Conservation (phyloP, 2,797 vertebrate species). For the Oreochromis grahami region DNA sequence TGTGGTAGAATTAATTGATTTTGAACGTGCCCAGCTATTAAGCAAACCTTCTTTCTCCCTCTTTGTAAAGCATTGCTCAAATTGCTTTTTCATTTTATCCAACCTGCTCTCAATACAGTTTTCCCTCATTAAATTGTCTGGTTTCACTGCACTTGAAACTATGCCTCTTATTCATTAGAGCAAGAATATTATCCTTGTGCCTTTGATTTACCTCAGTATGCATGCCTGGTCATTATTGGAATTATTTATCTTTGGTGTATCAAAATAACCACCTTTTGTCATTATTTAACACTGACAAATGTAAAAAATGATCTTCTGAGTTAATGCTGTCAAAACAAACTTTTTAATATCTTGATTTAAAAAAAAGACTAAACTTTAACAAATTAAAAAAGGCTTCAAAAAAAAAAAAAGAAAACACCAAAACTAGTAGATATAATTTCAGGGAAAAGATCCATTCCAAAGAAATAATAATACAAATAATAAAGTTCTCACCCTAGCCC, state of each 20-base stretch:
- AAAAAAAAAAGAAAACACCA: neutral
- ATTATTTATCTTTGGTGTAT: neutral
- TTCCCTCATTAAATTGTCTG: neutral
- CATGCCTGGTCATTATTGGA: neutral
- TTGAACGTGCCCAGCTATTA: neutral
- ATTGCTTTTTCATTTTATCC: neutral
- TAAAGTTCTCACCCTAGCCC: slow-evolving; percentile 54
- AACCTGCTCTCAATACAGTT: neutral
- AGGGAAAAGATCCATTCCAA: neutral
- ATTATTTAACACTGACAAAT: neutral
- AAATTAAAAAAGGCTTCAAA: neutral
- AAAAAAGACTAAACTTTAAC: neutral
- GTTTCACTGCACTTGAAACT: neutral
- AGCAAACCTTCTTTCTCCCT: neutral
- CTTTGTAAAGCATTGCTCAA: neutral
- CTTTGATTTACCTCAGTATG: neutral
- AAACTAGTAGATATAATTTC: neutral
- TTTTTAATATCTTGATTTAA: neutral
- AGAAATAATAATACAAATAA: neutral
- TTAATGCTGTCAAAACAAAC: neutral
- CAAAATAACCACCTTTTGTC: neutral
- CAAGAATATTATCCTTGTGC: neutral
- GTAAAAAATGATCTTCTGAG: neutral
- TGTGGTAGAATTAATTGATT: neutral
- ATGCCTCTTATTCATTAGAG: neutral